phyloP scores from a whole-genome alignment of 2,888 invertebrate species.

The Pollenia angustigena region DNA sequence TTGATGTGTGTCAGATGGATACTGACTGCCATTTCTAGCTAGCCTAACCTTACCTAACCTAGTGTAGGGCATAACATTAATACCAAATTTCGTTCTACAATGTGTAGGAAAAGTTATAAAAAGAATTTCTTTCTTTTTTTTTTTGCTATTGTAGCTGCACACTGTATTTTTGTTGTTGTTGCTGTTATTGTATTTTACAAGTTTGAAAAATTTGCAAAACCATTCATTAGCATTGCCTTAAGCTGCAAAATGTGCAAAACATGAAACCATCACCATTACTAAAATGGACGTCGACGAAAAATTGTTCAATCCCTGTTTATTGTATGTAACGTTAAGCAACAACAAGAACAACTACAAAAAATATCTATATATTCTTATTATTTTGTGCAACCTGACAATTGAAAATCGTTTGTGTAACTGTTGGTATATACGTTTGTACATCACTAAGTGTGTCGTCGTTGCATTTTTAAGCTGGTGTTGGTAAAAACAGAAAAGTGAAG shows the following conservation, averaged over 20 bases:
- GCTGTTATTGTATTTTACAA: slow-evolving; percentile 67
- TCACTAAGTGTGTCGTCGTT: slow-evolving; percentile 22
- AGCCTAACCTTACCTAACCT: not conserved
- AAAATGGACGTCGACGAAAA: slow-evolving; percentile 69
- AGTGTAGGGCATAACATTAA: slow-evolving; percentile 42
- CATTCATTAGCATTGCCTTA: slow-evolving; percentile 76
- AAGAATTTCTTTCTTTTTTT: slow-evolving; percentile 57
- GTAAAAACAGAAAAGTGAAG: slow-evolving; percentile 30
- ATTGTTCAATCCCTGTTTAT: slow-evolving; percentile 65
- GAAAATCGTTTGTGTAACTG: slow-evolving; percentile 56
- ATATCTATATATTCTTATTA: slow-evolving; percentile 61
- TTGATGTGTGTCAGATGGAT: too few relatives aligned
- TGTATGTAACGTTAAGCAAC: slow-evolving; percentile 29
- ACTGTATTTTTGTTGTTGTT: slow-evolving; percentile 25
- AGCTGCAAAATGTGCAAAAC: slow-evolving; percentile 72
- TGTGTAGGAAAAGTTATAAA: slow-evolving; percentile 58
- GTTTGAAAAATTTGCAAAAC: slow-evolving; percentile 74
- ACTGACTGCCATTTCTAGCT: too few relatives aligned
- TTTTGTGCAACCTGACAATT: slow-evolving; percentile 70
- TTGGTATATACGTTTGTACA: not conserved
- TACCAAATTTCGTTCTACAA: slow-evolving; percentile 29
- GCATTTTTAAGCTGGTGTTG: slow-evolving; percentile 33
- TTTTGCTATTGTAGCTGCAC: not conserved
- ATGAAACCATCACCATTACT: slow-evolving; percentile 71
- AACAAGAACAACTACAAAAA: slow-evolving; percentile 12